Evolutionary conservation across 2,797 vertebrate species (phyloP).

Genomic region (Megalops cyprinoides): DNA sequence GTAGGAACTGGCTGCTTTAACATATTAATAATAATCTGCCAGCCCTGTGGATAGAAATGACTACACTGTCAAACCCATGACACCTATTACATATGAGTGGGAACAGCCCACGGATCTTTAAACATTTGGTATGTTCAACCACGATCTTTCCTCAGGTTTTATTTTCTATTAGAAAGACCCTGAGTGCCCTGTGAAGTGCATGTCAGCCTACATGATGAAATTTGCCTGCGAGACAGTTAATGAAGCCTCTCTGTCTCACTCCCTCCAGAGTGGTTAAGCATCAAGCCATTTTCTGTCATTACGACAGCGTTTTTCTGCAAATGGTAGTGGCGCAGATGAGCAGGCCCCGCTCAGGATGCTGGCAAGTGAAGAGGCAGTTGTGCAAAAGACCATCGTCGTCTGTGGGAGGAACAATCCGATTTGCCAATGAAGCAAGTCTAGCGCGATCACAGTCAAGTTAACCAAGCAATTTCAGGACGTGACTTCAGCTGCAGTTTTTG

Average conservation of each 20-base stretch:
- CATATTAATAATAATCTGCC: not conserved
- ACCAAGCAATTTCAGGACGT: too few relatives aligned
- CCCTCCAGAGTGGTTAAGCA: not conserved
- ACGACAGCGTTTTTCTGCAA: not conserved
- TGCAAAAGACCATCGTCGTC: too few relatives aligned
- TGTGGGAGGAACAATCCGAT: too few relatives aligned
- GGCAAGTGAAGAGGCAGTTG: too few relatives aligned
- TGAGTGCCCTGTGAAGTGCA: not conserved
- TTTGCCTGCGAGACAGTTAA: not conserved
- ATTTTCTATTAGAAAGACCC: not conserved
- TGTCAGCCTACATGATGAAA: not conserved
- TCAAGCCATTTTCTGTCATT: not conserved
- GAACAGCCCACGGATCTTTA: not conserved
- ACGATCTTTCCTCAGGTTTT: not conserved
- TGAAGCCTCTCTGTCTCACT: not conserved
- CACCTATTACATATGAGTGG: not conserved
- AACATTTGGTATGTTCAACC: not conserved
- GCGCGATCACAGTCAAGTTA: too few relatives aligned
- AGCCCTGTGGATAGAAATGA: not conserved
- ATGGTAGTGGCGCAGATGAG: not conserved
- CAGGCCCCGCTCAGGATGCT: not conserved
- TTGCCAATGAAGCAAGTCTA: too few relatives aligned
- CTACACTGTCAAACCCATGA: not conserved
- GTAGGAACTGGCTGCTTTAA: too few relatives aligned
- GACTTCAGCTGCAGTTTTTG: too few relatives aligned